Evolutionary conservation across 2,888 invertebrate genomes (phyloP), one percentile per base, ranked within the genome.

Genomic region (Aphodius granarius): DNA sequence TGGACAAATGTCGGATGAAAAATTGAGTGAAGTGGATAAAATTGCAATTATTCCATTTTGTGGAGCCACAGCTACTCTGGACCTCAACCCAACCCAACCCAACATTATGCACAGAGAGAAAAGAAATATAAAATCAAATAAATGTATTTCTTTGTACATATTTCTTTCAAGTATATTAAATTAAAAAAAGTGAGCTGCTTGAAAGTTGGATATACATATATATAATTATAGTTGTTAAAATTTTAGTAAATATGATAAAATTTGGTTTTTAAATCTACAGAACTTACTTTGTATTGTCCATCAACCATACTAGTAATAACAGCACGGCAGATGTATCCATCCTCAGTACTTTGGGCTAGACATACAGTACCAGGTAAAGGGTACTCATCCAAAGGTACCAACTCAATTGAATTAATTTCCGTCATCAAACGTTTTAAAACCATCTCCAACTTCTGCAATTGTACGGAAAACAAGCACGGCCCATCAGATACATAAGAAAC

Each of bases 401-500:
- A 88, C 1, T 89, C 88, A 77, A 90, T 89, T n/a, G 84, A 89
- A 83, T 94, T 94, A 68, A 95, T 92, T 64, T 92, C 91, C 73
- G 89, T 90, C 93, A 94, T 94, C 87, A 95, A 89, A n/a, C 89
- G 88, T 71, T 91, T 90, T 15, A 95, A 85, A 78, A 89, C 89
- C 15, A 89, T 88, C 78, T 90, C 90, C 80, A 90, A 90, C 70
- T 89, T 88, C 81, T 90, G 89, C 21, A 95, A 85, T 82, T 95
- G 95, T 5, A 95, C 91, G 22, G 93, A 93, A 87, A 95, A 95
- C 74, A 92, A 88, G 78, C 92, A 91, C 4, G 95, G 95, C 0
- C 95, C 95, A 83, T 95, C 94, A 81, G 94, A 94, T 17, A 95
- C 92, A 85, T 90, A 93, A 18, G 94, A 94, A 0, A 95, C 91